Evolutionary conservation across 2,797 vertebrate species (phyloP).

Genomic region (Cygnus olor): DNA sequence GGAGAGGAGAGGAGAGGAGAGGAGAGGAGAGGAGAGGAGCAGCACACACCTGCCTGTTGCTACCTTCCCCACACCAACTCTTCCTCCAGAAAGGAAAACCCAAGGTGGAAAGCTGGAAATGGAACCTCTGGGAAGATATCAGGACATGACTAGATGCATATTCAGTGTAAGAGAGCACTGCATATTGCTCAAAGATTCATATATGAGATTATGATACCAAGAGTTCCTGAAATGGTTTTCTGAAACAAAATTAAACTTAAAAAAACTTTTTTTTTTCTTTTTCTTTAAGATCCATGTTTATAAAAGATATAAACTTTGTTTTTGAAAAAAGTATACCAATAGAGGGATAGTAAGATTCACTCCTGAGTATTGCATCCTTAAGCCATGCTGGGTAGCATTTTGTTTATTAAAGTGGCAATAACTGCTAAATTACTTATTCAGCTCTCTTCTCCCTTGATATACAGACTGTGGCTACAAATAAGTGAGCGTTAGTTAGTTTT

Average conservation of each 20-base stretch:
- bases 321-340: background rate
- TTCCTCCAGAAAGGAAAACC: background rate
- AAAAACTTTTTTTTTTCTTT: rapidly evolving
- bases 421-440: background rate
- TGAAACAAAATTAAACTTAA: background rate
- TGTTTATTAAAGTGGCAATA: conserved; percentile 1
- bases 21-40: no score
- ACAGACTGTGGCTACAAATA: background rate
- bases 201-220: background rate
- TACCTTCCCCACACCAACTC: background rate
- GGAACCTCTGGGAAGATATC: background rate
- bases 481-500: background rate
- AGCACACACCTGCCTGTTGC: background rate
- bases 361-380: background rate
- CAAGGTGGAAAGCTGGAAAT: background rate
- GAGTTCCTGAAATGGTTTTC: background rate
- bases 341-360: background rate
- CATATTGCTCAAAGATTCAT: background rate
- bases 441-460: background rate
- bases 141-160: background rate
- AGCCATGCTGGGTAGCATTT: background rate
- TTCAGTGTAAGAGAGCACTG: background rate
- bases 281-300: background rate
- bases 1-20: no score
- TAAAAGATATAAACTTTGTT: background rate